Percentiles rank a stretch among this genome's conserved stretches.
phyloP scores from a whole-genome alignment of 92 coral and sea anemone species.

The Paragorgia papillata region DNA sequence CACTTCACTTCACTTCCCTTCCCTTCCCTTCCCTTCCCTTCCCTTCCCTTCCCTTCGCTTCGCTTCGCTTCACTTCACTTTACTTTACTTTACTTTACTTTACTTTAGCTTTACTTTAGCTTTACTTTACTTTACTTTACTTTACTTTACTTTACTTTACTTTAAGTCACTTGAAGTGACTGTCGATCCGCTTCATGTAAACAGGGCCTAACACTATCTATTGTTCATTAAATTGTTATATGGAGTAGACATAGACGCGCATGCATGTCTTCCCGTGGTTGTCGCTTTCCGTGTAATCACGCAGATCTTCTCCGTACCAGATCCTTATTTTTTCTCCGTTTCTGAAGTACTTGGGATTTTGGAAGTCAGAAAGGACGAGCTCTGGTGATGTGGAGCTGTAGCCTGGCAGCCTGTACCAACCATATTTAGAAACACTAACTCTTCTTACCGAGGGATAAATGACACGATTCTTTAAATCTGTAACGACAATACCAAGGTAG shows the following conservation, averaged over 20 bases:
- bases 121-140: no score
- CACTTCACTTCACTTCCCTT: no score
- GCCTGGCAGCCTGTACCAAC: not conserved
- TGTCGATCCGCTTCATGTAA: no score
- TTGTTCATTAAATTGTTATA: no score
- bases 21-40: no score
- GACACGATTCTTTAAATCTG: not conserved
- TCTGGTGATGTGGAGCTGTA: not conserved
- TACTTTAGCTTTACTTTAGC: no score
- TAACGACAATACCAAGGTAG: not conserved
- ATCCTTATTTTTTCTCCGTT: not conserved
- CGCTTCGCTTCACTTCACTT: no score
- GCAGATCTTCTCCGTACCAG: constrained; percentile 11
- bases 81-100: no score
- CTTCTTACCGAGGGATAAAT: not conserved
- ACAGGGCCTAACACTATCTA: no score
- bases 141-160: no score
- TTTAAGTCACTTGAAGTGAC: no score
- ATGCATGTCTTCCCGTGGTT: constrained; percentile 7
- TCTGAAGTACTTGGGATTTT: not conserved
- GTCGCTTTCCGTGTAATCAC: not conserved
- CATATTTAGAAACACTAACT: not conserved
- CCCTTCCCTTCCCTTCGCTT: no score
- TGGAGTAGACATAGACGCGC: not conserved
- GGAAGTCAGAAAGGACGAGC: constrained; percentile 3